Evolutionary conservation across 2,888 invertebrate species (phyloP), one percentile per base, ranked within the genome.

Genomic region (Eristalis intricaria): DNA sequence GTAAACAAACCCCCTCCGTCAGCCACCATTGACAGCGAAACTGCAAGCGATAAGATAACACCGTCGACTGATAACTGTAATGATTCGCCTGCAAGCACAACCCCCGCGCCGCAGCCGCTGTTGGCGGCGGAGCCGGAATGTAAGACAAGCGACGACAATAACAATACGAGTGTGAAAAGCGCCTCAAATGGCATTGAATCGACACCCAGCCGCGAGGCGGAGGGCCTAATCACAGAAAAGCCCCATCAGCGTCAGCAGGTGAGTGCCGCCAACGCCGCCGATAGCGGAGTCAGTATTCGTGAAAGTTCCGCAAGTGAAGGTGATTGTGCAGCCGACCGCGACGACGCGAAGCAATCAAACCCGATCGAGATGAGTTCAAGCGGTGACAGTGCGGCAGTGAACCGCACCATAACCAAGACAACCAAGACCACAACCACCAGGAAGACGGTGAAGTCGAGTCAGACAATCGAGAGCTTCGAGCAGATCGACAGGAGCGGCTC

Each of bases 351-450:
- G 79, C 79, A 84, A 73, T 35, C 19, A n/a, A 79, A 10, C 10
- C 38, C 79, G 10, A 76, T 22, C 23, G 69, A 84, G 35, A 87
- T 84, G 87, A 84, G 76, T 84, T 43, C 56, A 76, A 76, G 50
- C 61, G 65, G 84, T 83, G 50, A 89, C 71, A 7, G 70, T 40
- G 64, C 43, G 63, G 11, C 69, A 32, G 75, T 71, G 19, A 78
- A 74, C 68, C 74, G 69, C 29, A 90, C 89, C 7, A 88, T 90
- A 4, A 89, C 89, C 22, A 90, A 89, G 63, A 84, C 90, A 0
- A 89, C 89, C 5, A 90, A 89, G 50, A 89, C 90, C 1, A 84
- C 89, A 19, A 87, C 88, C 7, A 89, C 89, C 3, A 68, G 77
- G 15, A 88, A 88, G 32, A 86, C 87, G 1, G 81, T 89, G 3